Evolutionary conservation across 1,140 invertebrate genomes (phyloP).

Genomic region (Anoplolepis gracilipes): DNA sequence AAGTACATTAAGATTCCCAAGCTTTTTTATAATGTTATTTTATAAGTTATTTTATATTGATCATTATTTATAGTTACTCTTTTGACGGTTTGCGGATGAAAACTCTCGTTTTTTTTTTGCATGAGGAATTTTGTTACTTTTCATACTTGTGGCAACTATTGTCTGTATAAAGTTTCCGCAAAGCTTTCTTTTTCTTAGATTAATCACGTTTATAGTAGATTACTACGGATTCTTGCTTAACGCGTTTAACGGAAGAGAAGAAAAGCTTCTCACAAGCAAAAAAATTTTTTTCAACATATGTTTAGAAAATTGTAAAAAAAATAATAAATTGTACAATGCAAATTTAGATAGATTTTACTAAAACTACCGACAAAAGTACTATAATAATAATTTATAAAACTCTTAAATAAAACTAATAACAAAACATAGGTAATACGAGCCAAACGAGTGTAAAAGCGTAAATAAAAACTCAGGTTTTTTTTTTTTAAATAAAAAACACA

Average conservation of each 20-base stretch:
- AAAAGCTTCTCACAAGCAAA: not conserved
- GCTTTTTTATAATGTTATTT: not conserved
- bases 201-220: not conserved
- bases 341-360: too few relatives aligned
- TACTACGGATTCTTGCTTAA: not conserved
- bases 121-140: not conserved
- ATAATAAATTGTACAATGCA: too few relatives aligned
- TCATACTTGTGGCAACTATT: too few relatives aligned
- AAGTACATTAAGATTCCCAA: not conserved
- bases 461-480: too few relatives aligned
- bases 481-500: too few relatives aligned
- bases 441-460: too few relatives aligned
- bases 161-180: not conserved
- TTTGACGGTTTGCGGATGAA: not conserved
- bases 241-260: not conserved
- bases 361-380: too few relatives aligned
- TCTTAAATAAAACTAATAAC: too few relatives aligned
- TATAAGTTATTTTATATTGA: not conserved
- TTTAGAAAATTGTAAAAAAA: too few relatives aligned
- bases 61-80: conserved; percentile 12
- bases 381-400: too few relatives aligned
- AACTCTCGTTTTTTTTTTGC: not conserved
- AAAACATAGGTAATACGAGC: too few relatives aligned
- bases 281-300: not conserved
- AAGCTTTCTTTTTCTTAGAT: not conserved